Conservation (phyloP, 2,888 invertebrate species). For the Pimpla rufipes region DNA sequence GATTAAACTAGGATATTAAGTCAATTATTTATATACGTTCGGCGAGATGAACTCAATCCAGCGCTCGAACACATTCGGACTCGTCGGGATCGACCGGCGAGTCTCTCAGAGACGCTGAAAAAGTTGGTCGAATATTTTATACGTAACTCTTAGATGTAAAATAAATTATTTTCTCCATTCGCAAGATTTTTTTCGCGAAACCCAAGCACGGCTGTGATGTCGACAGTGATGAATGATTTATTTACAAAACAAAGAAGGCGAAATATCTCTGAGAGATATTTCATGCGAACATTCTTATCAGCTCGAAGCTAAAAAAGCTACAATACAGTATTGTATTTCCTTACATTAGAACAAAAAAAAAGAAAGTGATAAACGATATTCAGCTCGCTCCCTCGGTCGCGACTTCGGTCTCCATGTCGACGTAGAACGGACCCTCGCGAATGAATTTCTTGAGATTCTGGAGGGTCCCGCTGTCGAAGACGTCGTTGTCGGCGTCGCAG, state of each 20-base stretch:
- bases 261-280: conserved; percentile 8
- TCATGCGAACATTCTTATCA: neutral
- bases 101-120: conserved; percentile 16
- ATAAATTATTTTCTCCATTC: conserved; percentile 81
- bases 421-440: conserved; percentile 92
- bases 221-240: conserved; percentile 44
- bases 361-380: neutral
- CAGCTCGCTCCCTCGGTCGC: conserved; percentile 89
- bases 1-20: conserved; percentile 50
- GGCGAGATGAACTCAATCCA: conserved; percentile 6
- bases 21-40: conserved; percentile 67
- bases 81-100: conserved; percentile 25
- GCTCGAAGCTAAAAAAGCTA: neutral
- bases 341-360: neutral
- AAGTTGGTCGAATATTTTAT: conserved; percentile 66
- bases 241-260: conserved; percentile 42
- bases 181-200: conserved; percentile 56
- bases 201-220: neutral
- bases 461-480: conserved; percentile 88
- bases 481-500: conserved; percentile 85
- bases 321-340: neutral
- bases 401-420: conserved; percentile 90
- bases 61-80: conserved; percentile 3
- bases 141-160: conserved; percentile 75
- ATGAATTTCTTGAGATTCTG: conserved; percentile 90